Percentiles rank a stretch among this genome's conserved stretches.
phyloP scores from a whole-genome alignment of 2,797 vertebrate species.

The Pangasius macronema region DNA sequence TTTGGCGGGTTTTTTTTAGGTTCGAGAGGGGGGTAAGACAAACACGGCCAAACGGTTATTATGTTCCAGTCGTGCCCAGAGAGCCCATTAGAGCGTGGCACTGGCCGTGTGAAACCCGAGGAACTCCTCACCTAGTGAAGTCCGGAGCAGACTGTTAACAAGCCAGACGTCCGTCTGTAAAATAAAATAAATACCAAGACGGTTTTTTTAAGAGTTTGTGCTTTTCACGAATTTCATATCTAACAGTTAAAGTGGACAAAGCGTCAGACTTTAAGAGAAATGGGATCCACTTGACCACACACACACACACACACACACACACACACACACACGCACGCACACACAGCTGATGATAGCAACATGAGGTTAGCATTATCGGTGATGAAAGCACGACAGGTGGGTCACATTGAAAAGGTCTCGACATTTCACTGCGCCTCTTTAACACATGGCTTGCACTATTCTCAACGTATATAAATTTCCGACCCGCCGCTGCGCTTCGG shows the following conservation, averaged over 20 bases:
- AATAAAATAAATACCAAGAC: neutral
- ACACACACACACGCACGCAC: constrained; percentile 46
- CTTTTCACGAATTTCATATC: neutral
- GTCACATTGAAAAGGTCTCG: constrained; percentile 81
- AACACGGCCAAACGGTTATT: constrained; percentile 70
- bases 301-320: constrained; percentile 53
- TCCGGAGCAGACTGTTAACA: constrained; percentile 29
- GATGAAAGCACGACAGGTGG: constrained; percentile 87
- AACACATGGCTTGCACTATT: constrained; percentile 90
- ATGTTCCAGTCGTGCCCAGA: constrained; percentile 74
- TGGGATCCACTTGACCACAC: constrained; percentile 18
- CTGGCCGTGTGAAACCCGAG: constrained; percentile 67
- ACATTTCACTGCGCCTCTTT: constrained; percentile 75
- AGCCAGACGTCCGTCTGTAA: neutral
- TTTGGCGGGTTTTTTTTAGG: constrained; percentile 58
- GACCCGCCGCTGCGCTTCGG: constrained; percentile 29
- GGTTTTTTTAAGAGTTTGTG: neutral
- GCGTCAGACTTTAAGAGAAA: constrained; percentile 12
- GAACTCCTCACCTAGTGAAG: constrained; percentile 39
- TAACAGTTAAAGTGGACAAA: constrained; percentile 27
- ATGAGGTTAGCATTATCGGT: constrained; percentile 78
- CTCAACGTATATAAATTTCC: constrained; percentile 60
- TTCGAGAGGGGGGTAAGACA: constrained; percentile 70
- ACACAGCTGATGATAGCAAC: constrained; percentile 73
- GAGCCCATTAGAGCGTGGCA: constrained; percentile 73